phyloP scores from a whole-genome alignment of 2,888 invertebrate species.

The Amphipoea lucens region DNA sequence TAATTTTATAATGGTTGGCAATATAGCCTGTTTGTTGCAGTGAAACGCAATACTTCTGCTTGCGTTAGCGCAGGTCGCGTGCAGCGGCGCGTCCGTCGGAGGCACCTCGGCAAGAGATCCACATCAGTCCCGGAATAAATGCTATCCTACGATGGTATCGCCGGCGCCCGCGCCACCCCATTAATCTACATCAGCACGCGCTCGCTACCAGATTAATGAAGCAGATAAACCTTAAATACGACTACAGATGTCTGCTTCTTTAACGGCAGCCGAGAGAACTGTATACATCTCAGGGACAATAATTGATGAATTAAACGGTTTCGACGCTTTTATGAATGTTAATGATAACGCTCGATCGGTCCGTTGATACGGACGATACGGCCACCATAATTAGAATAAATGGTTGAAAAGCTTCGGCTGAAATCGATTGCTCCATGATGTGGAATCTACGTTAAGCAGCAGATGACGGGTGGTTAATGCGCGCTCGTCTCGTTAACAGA shows the following conservation, averaged over 20 bases:
- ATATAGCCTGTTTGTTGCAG: constrained; percentile 58
- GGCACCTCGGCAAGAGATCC: constrained; percentile 75
- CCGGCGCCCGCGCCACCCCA: constrained; percentile 84
- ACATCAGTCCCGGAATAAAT: constrained; percentile 84
- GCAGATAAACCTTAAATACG: constrained; percentile 88
- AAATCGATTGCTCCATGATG: constrained; percentile 77
- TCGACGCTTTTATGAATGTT: constrained; percentile 84
- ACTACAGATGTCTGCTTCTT: constrained; percentile 85
- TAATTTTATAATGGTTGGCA: constrained; percentile 63
- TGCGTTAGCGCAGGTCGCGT: constrained; percentile 74
- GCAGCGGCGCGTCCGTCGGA: constrained; percentile 65
- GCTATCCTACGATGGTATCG: constrained; percentile 85
- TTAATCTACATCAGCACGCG: constrained; percentile 90
- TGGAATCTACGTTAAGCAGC: constrained; percentile 75
- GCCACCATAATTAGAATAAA: constrained; percentile 86
- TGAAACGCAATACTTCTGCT: constrained; percentile 68
- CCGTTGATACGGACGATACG: constrained; percentile 76
- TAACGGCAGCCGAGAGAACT: constrained; percentile 76
- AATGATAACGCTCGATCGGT: constrained; percentile 82
- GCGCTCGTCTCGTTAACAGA: constrained; percentile 65
- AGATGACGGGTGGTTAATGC: constrained; percentile 77
- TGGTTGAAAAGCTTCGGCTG: constrained; percentile 78
- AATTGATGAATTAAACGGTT: constrained; percentile 87
- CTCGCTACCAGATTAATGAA: constrained; percentile 88
- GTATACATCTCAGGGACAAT: constrained; percentile 76